Conservation (phyloP, 2,888 invertebrate genomes). For the Noctuana brunneofusca region DNA sequence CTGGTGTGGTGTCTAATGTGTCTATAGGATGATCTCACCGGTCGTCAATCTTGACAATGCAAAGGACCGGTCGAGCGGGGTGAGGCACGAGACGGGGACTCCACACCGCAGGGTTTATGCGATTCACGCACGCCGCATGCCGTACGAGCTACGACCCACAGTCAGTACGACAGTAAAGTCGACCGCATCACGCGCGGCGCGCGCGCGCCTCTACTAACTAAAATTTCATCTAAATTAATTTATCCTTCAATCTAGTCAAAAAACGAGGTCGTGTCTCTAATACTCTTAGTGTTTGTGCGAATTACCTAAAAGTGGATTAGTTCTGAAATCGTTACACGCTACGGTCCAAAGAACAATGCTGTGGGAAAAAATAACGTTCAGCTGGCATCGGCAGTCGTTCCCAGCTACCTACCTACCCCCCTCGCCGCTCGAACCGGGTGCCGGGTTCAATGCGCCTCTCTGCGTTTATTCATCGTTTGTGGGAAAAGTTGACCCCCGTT, state of each 20-base stretch:
- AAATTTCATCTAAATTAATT: slow-evolving; percentile 37
- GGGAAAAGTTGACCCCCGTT: slow-evolving; percentile 83
- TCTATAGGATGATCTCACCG: slow-evolving; percentile 78
- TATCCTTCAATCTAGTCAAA: slow-evolving; percentile 61
- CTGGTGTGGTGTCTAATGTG: no score
- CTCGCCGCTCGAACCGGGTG: slow-evolving; percentile 77
- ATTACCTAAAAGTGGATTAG: slow-evolving; percentile 42
- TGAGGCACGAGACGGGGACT: slow-evolving; percentile 60
- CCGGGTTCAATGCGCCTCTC: slow-evolving; percentile 82
- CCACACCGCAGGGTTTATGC: slow-evolving; percentile 74
- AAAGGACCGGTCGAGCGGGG: slow-evolving; percentile 72
- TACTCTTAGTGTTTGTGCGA: slow-evolving; percentile 53
- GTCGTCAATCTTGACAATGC: slow-evolving; percentile 80
- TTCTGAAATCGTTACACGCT: slow-evolving; percentile 56
- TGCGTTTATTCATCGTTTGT: slow-evolving; percentile 82
- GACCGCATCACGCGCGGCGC: slow-evolving; percentile 75
- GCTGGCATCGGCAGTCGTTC: slow-evolving; percentile 81
- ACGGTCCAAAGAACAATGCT: slow-evolving; percentile 83
- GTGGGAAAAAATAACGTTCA: slow-evolving; percentile 84
- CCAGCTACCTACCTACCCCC: slow-evolving; percentile 79
- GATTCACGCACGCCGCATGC: slow-evolving; percentile 66
- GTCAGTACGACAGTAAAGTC: slow-evolving; percentile 67
- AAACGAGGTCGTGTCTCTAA: slow-evolving; percentile 58
- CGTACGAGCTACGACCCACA: slow-evolving; percentile 49
- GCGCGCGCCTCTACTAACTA: slow-evolving; percentile 63